Evolutionary conservation across 2,797 vertebrate genomes (phyloP).

Genomic region (Phoebastria nigripes): DNA sequence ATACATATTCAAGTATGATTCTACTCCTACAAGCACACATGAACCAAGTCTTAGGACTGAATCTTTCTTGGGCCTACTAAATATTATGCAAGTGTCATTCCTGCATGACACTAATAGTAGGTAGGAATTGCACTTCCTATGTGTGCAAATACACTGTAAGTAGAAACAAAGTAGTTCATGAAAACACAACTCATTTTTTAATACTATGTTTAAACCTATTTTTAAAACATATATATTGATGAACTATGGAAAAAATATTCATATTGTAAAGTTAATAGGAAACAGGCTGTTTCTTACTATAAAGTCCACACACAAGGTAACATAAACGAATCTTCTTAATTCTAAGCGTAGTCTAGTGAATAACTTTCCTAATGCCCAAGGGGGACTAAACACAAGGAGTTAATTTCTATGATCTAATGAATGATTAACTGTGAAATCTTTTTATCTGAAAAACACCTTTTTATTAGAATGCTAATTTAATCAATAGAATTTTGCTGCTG

Average conservation of each 20-base stretch:
- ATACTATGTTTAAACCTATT: neutral
- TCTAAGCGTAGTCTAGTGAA: neutral
- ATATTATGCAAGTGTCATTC: neutral
- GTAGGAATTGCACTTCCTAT: neutral
- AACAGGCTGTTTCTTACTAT: neutral
- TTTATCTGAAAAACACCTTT: conserved; percentile 7
- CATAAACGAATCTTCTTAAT: conserved; percentile 14
- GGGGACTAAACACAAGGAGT: neutral
- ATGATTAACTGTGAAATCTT: conserved; percentile 11
- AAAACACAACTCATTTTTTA: neutral
- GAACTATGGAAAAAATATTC: neutral
- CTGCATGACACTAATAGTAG: neutral
- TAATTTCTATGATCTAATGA: conserved; percentile 31
- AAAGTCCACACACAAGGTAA: neutral
- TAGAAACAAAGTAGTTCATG: neutral
- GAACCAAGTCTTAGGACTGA: neutral
- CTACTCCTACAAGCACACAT: neutral
- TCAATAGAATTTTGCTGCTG: conserved; percentile 21
- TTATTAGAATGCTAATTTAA: conserved; percentile 37
- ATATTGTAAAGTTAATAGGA: neutral
- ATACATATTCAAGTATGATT: neutral
- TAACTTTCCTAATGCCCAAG: neutral
- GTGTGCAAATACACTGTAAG: neutral
- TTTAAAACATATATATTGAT: neutral
- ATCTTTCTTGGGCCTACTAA: neutral